A percentile compares a stretch with the other conserved stretches of the same genome.
phyloP scores from a whole-genome alignment of 1,140 invertebrate genomes.

The Orchestia grillus region DNA sequence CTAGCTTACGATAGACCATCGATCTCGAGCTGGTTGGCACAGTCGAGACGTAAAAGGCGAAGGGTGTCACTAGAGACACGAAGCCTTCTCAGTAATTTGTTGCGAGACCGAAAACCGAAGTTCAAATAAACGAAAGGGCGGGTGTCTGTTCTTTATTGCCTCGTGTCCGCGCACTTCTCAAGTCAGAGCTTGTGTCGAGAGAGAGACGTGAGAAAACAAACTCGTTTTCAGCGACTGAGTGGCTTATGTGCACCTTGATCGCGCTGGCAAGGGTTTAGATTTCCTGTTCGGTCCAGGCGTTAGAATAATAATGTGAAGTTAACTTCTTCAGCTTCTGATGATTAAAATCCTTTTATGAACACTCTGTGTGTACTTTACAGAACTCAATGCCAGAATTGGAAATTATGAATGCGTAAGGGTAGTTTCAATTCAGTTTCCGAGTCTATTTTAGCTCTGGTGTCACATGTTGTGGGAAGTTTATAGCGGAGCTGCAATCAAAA shows the following conservation, averaged over 20 bases:
- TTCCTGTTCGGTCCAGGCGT: neutral
- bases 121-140: neutral
- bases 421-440: neutral
- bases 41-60: neutral
- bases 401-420: neutral
- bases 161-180: neutral
- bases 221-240: neutral
- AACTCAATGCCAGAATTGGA: neutral
- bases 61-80: neutral
- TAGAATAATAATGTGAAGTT: neutral
- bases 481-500: neutral
- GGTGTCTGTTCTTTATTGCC: neutral
- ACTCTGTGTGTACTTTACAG: neutral
- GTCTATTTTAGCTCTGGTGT: neutral
- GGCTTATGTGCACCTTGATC: neutral
- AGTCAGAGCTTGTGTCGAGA: neutral
- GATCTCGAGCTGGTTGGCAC: neutral
- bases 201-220: neutral
- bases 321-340: neutral
- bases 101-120: neutral
- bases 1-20: neutral
- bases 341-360: neutral
- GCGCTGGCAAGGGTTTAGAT: neutral
- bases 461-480: neutral
- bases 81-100: conserved; percentile 1